A percentile compares a stretch with the other conserved stretches of the same genome.
phyloP scores from a whole-genome alignment of 2,113 vertebrate species.

The Sisor rabdophorus region DNA sequence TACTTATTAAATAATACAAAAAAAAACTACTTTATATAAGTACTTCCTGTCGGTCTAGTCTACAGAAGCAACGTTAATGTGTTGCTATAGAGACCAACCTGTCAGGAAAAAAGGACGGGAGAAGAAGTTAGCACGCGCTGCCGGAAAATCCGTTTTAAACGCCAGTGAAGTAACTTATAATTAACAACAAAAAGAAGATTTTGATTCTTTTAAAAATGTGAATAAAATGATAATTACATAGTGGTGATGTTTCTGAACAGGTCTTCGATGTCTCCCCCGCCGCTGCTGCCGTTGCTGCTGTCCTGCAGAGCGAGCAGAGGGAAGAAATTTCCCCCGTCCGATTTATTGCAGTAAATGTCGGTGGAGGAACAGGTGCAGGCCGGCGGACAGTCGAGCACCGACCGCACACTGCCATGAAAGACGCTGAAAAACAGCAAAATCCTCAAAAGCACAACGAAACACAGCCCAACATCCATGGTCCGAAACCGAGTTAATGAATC shows the following conservation, averaged over 20 bases:
- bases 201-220: not conserved
- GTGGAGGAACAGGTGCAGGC: constrained; percentile 84
- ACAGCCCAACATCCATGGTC: constrained; percentile 80
- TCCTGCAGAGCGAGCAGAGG: constrained; percentile 84
- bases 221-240: constrained; percentile 74
- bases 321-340: constrained; percentile 83
- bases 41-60: not conserved
- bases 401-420: constrained; percentile 80
- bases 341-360: constrained; percentile 83
- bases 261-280: constrained; percentile 81
- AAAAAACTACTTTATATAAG: constrained; percentile 1
- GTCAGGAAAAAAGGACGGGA: constrained; percentile 5
- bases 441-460: constrained; percentile 79
- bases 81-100: constrained; percentile 35
- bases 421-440: constrained; percentile 78
- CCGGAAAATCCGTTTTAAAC: not conserved
- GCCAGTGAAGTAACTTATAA: not conserved
- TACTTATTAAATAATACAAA: too few species aligned
- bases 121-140: not conserved
- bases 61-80: not conserved
- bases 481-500: constrained; percentile 34
- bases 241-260: constrained; percentile 84
- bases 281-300: constrained; percentile 74
- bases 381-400: constrained; percentile 80
- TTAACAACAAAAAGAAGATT: not conserved